Conservation (phyloP, 1,140 invertebrate species). For the Aphaenogaster ashmeadi region DNA sequence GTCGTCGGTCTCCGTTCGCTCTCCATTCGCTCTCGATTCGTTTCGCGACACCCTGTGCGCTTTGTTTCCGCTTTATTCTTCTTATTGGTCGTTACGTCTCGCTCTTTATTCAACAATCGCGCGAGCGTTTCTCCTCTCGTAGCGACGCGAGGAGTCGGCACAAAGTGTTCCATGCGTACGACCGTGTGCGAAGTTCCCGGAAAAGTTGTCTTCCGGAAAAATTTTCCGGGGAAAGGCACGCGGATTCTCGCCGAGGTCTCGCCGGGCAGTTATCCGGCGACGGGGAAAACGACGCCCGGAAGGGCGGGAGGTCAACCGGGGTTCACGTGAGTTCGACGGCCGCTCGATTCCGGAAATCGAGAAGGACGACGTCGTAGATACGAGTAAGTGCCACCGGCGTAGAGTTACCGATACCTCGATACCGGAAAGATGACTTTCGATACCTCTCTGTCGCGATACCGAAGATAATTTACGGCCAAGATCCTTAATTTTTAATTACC, state of each 20-base stretch:
- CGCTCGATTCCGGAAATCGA: conserved; percentile 59
- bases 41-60: background rate
- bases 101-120: background rate
- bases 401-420: background rate
- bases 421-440: background rate
- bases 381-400: background rate
- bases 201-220: conserved; percentile 26
- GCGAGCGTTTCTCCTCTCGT: background rate
- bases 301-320: conserved; percentile 20
- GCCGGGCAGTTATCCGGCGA: conserved; percentile 16
- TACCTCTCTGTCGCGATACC: background rate
- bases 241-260: background rate
- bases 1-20: background rate
- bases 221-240: background rate
- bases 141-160: background rate
- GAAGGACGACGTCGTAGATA: conserved; percentile 10
- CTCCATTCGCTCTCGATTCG: background rate
- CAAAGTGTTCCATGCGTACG: background rate
- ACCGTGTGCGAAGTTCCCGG: background rate
- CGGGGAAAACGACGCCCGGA: conserved; percentile 23
- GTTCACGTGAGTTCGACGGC: conserved; percentile 43
- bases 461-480: background rate
- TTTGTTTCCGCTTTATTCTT: background rate
- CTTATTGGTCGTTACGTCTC: background rate
- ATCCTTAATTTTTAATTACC: background rate